Conservation (phyloP, 2,797 vertebrate species). For the Acrossocheilus fasciatus region DNA sequence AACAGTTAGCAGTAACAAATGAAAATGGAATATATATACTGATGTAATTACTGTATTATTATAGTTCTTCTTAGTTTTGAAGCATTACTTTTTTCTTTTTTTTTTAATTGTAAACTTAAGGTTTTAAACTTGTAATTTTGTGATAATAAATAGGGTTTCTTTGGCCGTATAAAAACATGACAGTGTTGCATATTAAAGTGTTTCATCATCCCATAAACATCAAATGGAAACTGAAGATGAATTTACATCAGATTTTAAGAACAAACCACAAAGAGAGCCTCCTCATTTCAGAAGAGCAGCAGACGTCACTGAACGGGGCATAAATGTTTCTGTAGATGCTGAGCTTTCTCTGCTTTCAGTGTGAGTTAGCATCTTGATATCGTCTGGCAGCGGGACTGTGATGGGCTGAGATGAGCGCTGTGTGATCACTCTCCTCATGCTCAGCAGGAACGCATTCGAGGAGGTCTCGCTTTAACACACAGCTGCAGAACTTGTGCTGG, state of each 20-base stretch:
- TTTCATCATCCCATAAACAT: neutral
- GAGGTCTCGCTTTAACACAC: slow-evolving; percentile 68
- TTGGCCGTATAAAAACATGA: neutral
- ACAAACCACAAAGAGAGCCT: neutral
- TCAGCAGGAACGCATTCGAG: slow-evolving; percentile 42
- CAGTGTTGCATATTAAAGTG: neutral
- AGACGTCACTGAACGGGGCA: neutral
- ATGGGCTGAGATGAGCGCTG: slow-evolving; percentile 9
- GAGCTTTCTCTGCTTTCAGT: neutral
- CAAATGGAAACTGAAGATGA: neutral
- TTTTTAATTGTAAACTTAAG: neutral
- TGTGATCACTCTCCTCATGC: neutral
- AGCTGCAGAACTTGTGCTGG: slow-evolving; percentile 73
- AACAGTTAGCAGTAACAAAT: neutral
- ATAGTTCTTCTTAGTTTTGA: neutral
- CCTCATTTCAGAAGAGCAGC: neutral
- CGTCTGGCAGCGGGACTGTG: slow-evolving; percentile 6
- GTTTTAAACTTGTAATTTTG: neutral
- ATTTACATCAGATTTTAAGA: too few species aligned
- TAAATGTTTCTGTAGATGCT: neutral
- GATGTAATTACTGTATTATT: neutral
- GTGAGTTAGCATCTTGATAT: neutral
- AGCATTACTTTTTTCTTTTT: neutral
- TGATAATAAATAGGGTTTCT: neutral
- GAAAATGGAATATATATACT: too few species aligned